Conservation (phyloP, 2,797 vertebrate species). For the Pachyuromys duprasi region DNA sequence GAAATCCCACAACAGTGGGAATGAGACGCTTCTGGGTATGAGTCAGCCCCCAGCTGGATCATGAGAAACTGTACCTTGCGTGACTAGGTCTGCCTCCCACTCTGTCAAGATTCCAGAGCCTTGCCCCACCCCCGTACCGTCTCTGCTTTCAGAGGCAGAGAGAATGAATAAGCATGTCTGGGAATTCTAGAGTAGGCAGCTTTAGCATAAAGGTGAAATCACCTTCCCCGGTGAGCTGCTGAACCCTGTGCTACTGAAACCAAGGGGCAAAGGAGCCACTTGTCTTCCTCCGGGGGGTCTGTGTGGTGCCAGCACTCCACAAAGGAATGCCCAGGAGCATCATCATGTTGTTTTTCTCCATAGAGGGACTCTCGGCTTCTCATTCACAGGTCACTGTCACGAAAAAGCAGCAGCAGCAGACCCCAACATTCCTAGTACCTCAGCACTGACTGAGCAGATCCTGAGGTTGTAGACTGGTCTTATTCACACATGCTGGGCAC, state of each 20-base stretch:
- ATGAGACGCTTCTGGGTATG: neutral
- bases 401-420: neutral
- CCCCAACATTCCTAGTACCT: neutral
- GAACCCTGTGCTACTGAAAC: slow-evolving; percentile 56
- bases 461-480: neutral
- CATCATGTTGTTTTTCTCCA: slow-evolving; percentile 12
- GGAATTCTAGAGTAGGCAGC: slow-evolving; percentile 87
- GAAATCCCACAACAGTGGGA: neutral
- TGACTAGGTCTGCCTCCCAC: neutral
- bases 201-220: slow-evolving; percentile 76
- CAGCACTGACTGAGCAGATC: neutral
- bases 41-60: slow-evolving; percentile 47
- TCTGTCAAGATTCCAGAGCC: slow-evolving; percentile 43
- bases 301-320: neutral
- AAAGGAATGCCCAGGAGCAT: slow-evolving; percentile 31
- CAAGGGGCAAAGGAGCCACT: slow-evolving; percentile 22
- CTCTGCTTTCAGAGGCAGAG: slow-evolving; percentile 79
- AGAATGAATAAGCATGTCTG: slow-evolving; percentile 86
- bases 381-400: neutral
- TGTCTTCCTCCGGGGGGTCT: neutral
- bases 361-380: neutral
- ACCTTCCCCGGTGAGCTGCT: slow-evolving; percentile 48
- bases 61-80: slow-evolving; percentile 77
- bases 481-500: neutral
- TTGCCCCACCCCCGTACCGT: neutral